Base-by-base conservation (phyloP, 2,888 invertebrate species). In the Disparrhopalites patrizii region DNA sequence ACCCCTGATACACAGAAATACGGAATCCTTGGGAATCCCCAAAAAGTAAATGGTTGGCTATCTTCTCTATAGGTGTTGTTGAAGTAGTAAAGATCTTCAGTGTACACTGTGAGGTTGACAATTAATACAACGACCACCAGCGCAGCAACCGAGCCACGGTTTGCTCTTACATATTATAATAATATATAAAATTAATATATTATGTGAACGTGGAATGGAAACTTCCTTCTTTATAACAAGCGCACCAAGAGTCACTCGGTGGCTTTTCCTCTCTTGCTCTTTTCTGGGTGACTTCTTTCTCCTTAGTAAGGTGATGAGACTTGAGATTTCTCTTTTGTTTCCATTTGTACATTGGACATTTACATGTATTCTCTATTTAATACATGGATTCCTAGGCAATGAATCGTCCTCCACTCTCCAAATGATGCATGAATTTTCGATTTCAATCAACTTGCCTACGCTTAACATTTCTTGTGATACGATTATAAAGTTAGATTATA, bases 221-320 rank as follows among this genome's bases (percentile, higher is more conserved):
- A n/a, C 27, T 13, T 43, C 23, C 43, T 58, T 40, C 58, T 58
- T 58, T 43, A 40, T 58, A 27, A 43, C 27, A 43, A 40, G 27
- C 43, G 25, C 58, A 43, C 58, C 43, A 43, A 58, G 58, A 58
- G 58, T n/a, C 58, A 58, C 58, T 58, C 58, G 43, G 58, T 43
- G 25, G 7, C 20, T 36, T 7, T 7, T 7, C 5, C 25, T 20
- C 3, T 10, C 47, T 47, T 47, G n/a, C 47, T 10, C 47, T 47
- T 23, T 15, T 20, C 3, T 23, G 20, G 10, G 5, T 47, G 2
- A 47, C 3, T 18, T 10, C 40, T 40, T 4, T 18, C 20, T 23
- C 23, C 47, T 15, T 20, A 20, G n/a, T n/a, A n/a, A n/a, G n/a
- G n/a, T n/a, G 23, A 47, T 20, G 47, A 47, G 23, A 47, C 47